Evolutionary conservation across 2,888 invertebrate species (phyloP), one percentile per base, ranked within the genome.

Genomic region (Euplagia quadripunctaria): DNA sequence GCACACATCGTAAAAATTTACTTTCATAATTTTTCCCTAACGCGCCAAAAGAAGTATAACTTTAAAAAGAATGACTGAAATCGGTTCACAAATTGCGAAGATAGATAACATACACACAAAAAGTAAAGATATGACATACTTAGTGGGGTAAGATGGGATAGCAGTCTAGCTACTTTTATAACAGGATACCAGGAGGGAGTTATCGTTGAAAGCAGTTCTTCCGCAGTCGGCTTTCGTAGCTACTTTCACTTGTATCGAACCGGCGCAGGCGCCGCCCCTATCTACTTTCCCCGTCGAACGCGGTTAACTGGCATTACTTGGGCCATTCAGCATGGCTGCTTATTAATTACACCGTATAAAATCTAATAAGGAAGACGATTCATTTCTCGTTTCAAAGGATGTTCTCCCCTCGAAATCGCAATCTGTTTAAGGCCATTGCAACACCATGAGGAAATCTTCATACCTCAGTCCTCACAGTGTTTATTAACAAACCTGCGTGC

Each of bases 241-340:
- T 79, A 91, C 91, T 92, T 92, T 92, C 91, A 90, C 91, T 89
- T 82, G 83, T 78, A 79, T 77, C 74, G 83, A 76, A 75, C 74
- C 79, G 83, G 82, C 84, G 85, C 77, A 76, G 78, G 80, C 79
- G 83, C 80, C 81, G 85, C 85, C 84, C 77, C 81, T 74, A 55
- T 58, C 81, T 72, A 85, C 89, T 89, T 89, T 89, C 90, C 86
- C 86, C 85, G 76, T 74, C 78, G 71, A 81, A 75, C 77, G 75
- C 67, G 74, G 70, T 73, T 69, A 73, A 79, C 74, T 84, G 73
- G 75, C 72, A 64, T 80, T 74, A 78, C 70, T 79, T 76, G 58
- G 67, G 64, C 55, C 64, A 64, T 64, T 43, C 64, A 46, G n/a
- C 41, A 52, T 52, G 14, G n/a, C 70, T 17, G 14, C 51, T 65